Conservation (phyloP, 2,888 invertebrate genomes). For the Druceiella hillmani region DNA sequence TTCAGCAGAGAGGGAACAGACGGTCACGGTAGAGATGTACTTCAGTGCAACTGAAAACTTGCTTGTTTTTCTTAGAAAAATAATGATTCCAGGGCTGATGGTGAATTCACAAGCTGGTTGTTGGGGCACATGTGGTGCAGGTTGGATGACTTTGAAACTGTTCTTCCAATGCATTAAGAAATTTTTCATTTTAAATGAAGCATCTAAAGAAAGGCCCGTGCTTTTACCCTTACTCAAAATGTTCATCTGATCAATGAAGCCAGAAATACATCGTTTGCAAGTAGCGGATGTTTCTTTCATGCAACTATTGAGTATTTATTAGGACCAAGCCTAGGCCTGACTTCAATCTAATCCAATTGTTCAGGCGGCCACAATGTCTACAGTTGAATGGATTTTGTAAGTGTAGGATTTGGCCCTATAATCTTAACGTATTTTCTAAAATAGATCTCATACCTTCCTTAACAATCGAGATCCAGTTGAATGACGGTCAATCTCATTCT, state of each 20-base stretch:
- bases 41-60: constrained; percentile 14
- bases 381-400: constrained; percentile 26
- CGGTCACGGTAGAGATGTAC: constrained; percentile 6
- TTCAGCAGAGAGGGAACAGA: no score
- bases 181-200: constrained; percentile 6
- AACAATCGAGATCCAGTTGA: constrained; percentile 12
- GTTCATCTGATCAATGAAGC: constrained; percentile 22
- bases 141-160: constrained; percentile 4
- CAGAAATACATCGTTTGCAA: constrained; percentile 22
- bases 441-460: constrained; percentile 20
- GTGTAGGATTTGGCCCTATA: constrained; percentile 26
- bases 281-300: constrained; percentile 26
- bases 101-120: constrained; percentile 12
- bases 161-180: background rate
- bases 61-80: constrained; percentile 2
- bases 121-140: constrained; percentile 16
- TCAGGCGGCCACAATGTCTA: constrained; percentile 23
- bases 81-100: constrained; percentile 13
- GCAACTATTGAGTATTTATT: constrained; percentile 24
- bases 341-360: constrained; percentile 24
- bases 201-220: constrained; percentile 9
- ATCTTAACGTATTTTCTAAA: constrained; percentile 24
- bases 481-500: constrained; percentile 15
- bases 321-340: constrained; percentile 25
- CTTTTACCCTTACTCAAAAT: no score